A percentile compares a stretch with the other conserved stretches of the same genome.
Conservation (phyloP, 2,888 invertebrate species). For the Hetaerina titia region DNA sequence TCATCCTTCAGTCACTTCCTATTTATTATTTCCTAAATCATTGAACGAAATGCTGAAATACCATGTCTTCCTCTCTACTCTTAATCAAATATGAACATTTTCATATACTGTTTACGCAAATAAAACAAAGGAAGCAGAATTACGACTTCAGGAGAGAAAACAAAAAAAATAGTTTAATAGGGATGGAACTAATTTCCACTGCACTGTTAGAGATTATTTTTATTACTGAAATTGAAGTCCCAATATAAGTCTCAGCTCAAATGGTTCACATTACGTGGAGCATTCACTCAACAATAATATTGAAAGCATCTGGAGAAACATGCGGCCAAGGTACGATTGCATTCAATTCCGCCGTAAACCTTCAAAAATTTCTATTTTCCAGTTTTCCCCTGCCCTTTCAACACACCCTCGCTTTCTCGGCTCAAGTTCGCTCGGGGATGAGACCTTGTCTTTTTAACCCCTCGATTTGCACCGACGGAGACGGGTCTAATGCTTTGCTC, state of each 20-base stretch:
- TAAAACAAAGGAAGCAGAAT: too few relatives aligned
- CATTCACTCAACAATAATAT: background rate
- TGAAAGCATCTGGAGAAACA: background rate
- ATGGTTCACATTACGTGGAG: background rate
- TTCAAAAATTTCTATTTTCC: background rate
- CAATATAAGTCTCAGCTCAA: background rate
- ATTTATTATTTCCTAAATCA: too few relatives aligned
- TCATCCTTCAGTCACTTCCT: too few relatives aligned
- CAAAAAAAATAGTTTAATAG: too few relatives aligned
- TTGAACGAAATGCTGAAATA: too few relatives aligned
- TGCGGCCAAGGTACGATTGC: background rate
- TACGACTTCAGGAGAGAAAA: too few relatives aligned
- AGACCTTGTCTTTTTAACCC: conserved; percentile 1
- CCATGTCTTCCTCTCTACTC: too few relatives aligned
- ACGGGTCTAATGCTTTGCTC: background rate
- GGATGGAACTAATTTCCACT: too few relatives aligned
- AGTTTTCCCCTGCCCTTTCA: background rate
- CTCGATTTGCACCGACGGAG: background rate
- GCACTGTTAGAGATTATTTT: too few relatives aligned
- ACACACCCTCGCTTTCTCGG: background rate
- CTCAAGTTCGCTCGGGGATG: background rate
- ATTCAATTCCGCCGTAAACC: background rate
- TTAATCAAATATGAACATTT: too few relatives aligned
- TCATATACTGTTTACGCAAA: too few relatives aligned
- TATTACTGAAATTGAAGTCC: too few relatives aligned